phyloP scores from a whole-genome alignment of 2,113 vertebrate genomes.

The Urocynchramus pylzowi region DNA sequence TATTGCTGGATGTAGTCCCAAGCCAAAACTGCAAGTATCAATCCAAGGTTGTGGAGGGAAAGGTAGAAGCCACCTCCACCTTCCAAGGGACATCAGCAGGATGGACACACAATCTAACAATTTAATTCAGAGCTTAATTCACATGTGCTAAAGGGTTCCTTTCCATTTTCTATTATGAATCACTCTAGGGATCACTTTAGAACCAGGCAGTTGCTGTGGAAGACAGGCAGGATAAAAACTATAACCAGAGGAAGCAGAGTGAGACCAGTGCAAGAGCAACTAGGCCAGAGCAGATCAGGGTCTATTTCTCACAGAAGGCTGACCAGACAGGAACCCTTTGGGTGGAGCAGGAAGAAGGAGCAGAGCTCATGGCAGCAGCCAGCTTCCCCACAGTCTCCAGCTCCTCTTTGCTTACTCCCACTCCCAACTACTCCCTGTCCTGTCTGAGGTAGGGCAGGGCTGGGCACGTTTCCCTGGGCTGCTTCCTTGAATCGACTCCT shows the following conservation, averaged over 20 bases:
- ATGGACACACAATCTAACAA: neutral
- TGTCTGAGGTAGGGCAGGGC: neutral
- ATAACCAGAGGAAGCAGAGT: neutral
- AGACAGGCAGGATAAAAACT: neutral
- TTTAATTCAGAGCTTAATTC: neutral
- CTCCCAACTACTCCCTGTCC: neutral
- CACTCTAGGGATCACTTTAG: neutral
- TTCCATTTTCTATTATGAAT: neutral
- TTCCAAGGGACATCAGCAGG: neutral
- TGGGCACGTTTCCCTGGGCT: neutral
- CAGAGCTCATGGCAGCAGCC: neutral
- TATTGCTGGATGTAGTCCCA: neutral
- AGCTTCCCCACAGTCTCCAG: neutral
- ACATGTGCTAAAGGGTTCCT: neutral
- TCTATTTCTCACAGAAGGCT: neutral
- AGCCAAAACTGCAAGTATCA: neutral
- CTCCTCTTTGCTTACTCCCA: neutral
- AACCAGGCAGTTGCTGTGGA: neutral
- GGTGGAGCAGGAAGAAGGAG: neutral
- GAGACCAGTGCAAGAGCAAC: neutral
- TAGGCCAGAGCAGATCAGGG: neutral
- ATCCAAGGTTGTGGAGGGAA: neutral
- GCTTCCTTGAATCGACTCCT: neutral
- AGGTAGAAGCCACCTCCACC: neutral
- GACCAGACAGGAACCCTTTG: neutral